Evolutionary conservation across 2,888 invertebrate species (phyloP), one percentile per base, ranked within the genome.

Genomic region (Lasioglossum calceatum): DNA sequence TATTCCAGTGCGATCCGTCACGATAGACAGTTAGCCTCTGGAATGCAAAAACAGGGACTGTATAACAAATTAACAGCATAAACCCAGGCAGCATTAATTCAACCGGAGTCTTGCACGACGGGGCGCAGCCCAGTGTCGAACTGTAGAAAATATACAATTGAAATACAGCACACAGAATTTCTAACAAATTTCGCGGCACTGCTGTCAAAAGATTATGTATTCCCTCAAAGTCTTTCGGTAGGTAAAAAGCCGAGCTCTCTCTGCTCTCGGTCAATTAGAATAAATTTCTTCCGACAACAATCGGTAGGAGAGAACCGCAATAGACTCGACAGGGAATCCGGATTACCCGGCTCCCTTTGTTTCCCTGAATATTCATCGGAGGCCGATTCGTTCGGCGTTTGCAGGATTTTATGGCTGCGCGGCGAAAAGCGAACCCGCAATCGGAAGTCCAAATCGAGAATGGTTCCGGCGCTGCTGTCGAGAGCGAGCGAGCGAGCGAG

Each of bases 281-380:
- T 77, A 81, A 82, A 82, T 85, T 85, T 70, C 82, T 78, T 71
- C 76, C 78, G 67, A 19, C 78, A 75, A 54, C 82, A 82, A 71
- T 82, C 58, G 47, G 39, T 42, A 75, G 77, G 50, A 77, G 67
- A 32, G 77, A 54, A 58, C 39, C 82, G 54, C 74, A 58, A 82
- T 85, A 82, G 77, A 85, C 71, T 74, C 50, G 14, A 4, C 78
- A 12, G 78, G 74, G 75, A 85, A 78, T 85, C 75, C 82, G 78
- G 78, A 85, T 85, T 85, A 78, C 82, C 71, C 71, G 77, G 78
- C 54, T 78, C 74, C 75, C 82, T 85, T 85, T 82, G 77, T 82
- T 85, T 71, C 75, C 42, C 58, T 85, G 84, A 85, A 85, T 85
- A 85, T 85, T 82, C 86, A 86, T 80, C 80, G 36, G 70, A 58